Percentiles rank a stretch among this genome's conserved stretches.
Evolutionary conservation across 2,888 invertebrate species (phyloP).

Genomic region (Watsonalla cultraria): DNA sequence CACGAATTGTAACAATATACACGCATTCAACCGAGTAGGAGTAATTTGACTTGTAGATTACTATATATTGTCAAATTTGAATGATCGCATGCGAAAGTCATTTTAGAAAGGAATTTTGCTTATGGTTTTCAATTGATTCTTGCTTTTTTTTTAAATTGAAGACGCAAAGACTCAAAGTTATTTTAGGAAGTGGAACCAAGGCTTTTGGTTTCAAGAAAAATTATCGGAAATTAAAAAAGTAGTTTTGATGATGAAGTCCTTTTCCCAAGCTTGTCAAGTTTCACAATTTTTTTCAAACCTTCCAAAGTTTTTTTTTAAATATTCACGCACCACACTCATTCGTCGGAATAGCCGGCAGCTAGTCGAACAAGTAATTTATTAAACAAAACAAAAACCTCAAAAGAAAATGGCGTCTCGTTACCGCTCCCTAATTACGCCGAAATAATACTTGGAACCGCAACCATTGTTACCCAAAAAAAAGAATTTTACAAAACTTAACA

Average conservation of each 20-base stretch:
- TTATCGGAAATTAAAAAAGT: too few relatives aligned
- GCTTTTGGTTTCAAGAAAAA: too few relatives aligned
- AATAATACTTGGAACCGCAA: constrained; percentile 58
- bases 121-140: too few relatives aligned
- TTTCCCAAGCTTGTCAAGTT: too few relatives aligned
- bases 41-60: too few relatives aligned
- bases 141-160: neutral
- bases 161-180: neutral
- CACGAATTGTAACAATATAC: too few relatives aligned
- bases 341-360: constrained; percentile 3
- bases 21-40: too few relatives aligned
- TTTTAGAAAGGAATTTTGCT: neutral
- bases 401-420: constrained; percentile 46
- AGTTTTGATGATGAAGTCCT: too few relatives aligned
- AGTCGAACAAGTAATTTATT: constrained; percentile 16
- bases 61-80: neutral
- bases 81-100: neutral
- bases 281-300: too few relatives aligned
- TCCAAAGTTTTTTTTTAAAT: neutral
- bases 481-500: constrained; percentile 38
- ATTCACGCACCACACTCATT: neutral
- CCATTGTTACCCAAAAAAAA: constrained; percentile 64
- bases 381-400: constrained; percentile 21
- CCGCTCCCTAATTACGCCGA: constrained; percentile 69
- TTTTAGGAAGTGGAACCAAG: neutral